These are phyloP conservation scores for Rhodinocichla rosea DNA, from an alignment of 2,113 vertebrate species.

Conservation along the genomic window DNA sequence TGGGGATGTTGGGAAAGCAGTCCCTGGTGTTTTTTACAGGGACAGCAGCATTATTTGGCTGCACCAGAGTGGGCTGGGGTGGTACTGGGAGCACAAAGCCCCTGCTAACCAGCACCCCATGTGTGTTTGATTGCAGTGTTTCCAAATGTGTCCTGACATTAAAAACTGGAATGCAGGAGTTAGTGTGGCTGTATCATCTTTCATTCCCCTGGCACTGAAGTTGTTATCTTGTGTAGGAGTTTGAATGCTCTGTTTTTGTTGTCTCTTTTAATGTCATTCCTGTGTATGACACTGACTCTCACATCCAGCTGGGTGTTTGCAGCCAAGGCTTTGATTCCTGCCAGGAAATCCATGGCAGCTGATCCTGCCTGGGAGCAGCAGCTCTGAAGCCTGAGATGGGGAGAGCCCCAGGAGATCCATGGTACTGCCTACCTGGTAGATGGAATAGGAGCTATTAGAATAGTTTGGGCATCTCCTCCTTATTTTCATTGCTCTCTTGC, in stretches of 20 bases:
- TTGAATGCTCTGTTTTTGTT: background rate
- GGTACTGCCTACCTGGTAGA: background rate
- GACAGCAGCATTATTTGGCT: background rate
- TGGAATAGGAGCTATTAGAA: background rate
- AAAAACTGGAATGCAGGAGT: background rate
- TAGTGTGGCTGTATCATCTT: background rate
- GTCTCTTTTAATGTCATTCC: background rate
- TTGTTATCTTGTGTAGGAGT: background rate
- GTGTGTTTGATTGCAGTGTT: background rate
- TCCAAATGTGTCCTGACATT: background rate
- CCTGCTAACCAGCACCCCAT: accelerated
- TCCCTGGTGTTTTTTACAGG: background rate
- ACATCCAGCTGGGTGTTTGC: background rate
- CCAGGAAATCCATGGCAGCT: background rate
- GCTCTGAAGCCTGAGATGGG: background rate
- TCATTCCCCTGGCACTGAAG: background rate
- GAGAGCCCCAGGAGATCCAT: background rate
- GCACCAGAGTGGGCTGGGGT: background rate
- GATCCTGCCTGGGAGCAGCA: background rate
- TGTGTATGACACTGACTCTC: background rate
- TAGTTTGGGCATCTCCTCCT: background rate
- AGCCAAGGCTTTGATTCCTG: background rate
- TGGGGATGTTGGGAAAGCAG: background rate
- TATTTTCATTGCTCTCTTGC: background rate
- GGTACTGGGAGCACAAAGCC: background rate